These are phyloP conservation scores for Sparus aurata DNA, from an alignment of 2,797 vertebrate genomes.

Conservation along the genomic window DNA sequence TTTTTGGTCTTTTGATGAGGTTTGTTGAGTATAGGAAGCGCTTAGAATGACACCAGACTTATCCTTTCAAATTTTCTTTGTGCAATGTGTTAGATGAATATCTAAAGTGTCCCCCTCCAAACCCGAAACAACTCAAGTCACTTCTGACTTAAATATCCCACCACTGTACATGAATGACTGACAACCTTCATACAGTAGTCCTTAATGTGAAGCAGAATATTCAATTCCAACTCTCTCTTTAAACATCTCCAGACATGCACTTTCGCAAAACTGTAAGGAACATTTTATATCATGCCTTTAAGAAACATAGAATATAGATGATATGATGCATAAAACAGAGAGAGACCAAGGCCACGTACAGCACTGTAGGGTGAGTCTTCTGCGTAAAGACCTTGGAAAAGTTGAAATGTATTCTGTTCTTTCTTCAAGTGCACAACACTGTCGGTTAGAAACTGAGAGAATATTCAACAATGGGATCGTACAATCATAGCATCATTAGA, in stretches of 20 bases:
- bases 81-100: slow-evolving; percentile 8
- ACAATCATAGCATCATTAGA: no score
- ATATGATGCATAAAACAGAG: slow-evolving; percentile 52
- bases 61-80: not conserved
- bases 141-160: not conserved
- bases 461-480: no score
- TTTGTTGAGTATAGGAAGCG: not conserved
- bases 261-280: slow-evolving; percentile 8
- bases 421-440: not conserved
- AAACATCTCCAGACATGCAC: not conserved
- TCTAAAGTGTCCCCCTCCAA: not conserved
- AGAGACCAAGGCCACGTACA: slow-evolving; percentile 17
- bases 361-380: not conserved
- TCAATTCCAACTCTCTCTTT: not conserved
- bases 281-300: slow-evolving; percentile 29
- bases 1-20: not conserved
- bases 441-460: not conserved
- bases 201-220: slow-evolving; percentile 9
- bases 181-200: not conserved
- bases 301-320: slow-evolving; percentile 54
- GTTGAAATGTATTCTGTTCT: slow-evolving; percentile 2
- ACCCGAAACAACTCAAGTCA: not conserved
- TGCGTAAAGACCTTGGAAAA: slow-evolving; percentile 19
- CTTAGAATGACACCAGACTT: not conserved
- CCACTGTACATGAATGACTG: not conserved